Conservation (phyloP, 2,113 vertebrate genomes). For the Apeltes quadracus region DNA sequence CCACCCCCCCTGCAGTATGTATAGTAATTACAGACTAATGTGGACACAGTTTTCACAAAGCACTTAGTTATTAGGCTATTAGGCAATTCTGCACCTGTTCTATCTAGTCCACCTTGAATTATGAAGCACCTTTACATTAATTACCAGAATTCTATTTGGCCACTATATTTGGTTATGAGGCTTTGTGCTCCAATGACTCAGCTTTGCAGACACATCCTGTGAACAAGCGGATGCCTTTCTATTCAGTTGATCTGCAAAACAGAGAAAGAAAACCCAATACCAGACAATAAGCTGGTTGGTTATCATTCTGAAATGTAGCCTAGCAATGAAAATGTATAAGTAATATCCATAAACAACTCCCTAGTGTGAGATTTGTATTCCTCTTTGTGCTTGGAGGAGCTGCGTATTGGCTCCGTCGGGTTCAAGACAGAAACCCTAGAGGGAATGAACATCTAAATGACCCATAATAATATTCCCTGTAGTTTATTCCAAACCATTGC, state of each 20-base stretch:
- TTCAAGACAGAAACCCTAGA: not conserved
- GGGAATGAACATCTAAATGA: slow-evolving; percentile 26
- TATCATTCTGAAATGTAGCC: not conserved
- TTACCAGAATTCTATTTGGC: slow-evolving; percentile 11
- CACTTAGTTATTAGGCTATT: slow-evolving; percentile 24
- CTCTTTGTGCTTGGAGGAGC: not conserved
- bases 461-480: slow-evolving; percentile 16
- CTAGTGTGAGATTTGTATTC: not conserved
- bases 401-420: not conserved
- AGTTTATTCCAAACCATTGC: slow-evolving; percentile 40
- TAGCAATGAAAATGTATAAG: not conserved
- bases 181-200: not conserved
- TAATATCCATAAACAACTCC: slow-evolving; percentile 4
- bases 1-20: not conserved
- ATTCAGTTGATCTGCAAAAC: not conserved
- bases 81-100: slow-evolving; percentile 14
- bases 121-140: slow-evolving; percentile 27
- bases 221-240: not conserved
- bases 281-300: not conserved
- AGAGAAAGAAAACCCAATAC: not conserved
- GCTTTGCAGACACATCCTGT: not conserved
- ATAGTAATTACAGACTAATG: too few relatives aligned
- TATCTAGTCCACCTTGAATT: slow-evolving; percentile 13
- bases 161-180: slow-evolving; percentile 2
- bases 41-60: slow-evolving; percentile 21